Evolutionary conservation across 2,113 vertebrate species (phyloP), one percentile per base, ranked within the genome.

Genomic region (Orthonyx spaldingii): DNA sequence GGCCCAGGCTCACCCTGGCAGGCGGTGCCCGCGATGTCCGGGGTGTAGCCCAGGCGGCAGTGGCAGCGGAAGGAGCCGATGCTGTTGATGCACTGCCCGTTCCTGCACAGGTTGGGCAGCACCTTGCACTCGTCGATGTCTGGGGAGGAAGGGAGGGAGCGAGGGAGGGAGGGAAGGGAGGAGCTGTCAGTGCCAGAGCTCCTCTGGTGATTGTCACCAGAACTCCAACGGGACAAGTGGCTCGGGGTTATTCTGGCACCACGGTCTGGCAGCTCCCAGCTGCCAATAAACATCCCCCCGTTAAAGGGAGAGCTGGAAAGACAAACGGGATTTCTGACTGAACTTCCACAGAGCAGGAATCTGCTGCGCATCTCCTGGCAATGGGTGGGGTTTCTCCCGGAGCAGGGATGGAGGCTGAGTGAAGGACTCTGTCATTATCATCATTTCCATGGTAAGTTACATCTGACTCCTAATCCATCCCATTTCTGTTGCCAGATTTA

Each of bases 111-210:
- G 93, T 98, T 98, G 32, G 98, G 98, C 82, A 99, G 97, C 46
- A 99, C 98, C 41, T 90, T 98, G 93, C 99, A 99, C 96, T 99
- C 99, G 1, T 99, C 99, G 35, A 99, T 99, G 88, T 99, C 99
- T 99, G 97, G 0, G 35, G 63, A 26, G 26, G 72, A 75, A 30
- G 14, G 55, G 26, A 71, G 6, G 5, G 28, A 65, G 33, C 35
- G 35, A 47, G 52, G 44, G 49, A 50, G 11, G 27, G n/a, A n/a
- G n/a, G n/a, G n/a, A n/a, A n/a, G n/a, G n/a, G 35, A 55, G 61
- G 47, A 63, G 17, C 4, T 3, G 33, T 91, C 65, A 71, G 52
- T 15, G 47, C 33, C 75, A n/a, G 2, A 0, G 7, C 37, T 33
- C 65, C 55, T 24, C 39, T 26, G 70, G 5, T 3, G n/a, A 30